Evolutionary conservation across 2,888 invertebrate species (phyloP).

Genomic region (Podotricha telesiphe): DNA sequence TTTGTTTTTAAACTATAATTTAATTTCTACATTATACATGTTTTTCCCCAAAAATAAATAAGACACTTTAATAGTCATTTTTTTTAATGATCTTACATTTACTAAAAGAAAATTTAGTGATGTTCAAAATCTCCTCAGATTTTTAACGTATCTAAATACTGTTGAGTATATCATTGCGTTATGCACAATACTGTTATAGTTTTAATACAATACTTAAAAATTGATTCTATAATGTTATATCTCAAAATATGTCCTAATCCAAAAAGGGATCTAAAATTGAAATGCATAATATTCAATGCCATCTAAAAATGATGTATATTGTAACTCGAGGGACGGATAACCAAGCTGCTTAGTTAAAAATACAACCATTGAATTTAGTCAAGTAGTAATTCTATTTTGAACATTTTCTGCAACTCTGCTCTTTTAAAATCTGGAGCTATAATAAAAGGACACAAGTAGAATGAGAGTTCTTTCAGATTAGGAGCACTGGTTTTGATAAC

Average conservation of each 20-base stretch:
- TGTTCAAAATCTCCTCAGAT: slow-evolving; percentile 14
- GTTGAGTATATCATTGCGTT: slow-evolving; percentile 15
- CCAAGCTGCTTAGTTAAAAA: slow-evolving; percentile 52
- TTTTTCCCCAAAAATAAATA: background rate
- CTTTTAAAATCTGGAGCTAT: slow-evolving; percentile 74
- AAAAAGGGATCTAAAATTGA: slow-evolving; percentile 23
- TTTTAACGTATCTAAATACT: slow-evolving; percentile 15
- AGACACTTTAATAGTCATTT: slow-evolving; percentile 4
- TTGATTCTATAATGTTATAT: slow-evolving; percentile 10
- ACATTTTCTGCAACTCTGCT: slow-evolving; percentile 77
- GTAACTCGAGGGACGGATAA: slow-evolving; percentile 58
- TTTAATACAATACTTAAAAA: slow-evolving; percentile 9
- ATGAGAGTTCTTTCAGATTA: slow-evolving; percentile 76
- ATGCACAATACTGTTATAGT: slow-evolving; percentile 9
- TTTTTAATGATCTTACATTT: slow-evolving; percentile 1
- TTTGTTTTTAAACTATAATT: background rate
- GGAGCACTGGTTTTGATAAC: slow-evolving; percentile 77
- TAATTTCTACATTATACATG: background rate
- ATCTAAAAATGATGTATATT: slow-evolving; percentile 28
- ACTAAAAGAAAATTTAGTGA: slow-evolving; percentile 4
- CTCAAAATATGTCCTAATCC: slow-evolving; percentile 17
- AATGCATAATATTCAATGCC: slow-evolving; percentile 18
- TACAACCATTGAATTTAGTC: slow-evolving; percentile 62
- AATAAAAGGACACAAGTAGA: slow-evolving; percentile 79
- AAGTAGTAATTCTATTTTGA: slow-evolving; percentile 76